These are phyloP conservation scores for Pipistrellus kuhlii DNA, from an alignment of 2,797 vertebrate species.

Conservation along the genomic window DNA sequence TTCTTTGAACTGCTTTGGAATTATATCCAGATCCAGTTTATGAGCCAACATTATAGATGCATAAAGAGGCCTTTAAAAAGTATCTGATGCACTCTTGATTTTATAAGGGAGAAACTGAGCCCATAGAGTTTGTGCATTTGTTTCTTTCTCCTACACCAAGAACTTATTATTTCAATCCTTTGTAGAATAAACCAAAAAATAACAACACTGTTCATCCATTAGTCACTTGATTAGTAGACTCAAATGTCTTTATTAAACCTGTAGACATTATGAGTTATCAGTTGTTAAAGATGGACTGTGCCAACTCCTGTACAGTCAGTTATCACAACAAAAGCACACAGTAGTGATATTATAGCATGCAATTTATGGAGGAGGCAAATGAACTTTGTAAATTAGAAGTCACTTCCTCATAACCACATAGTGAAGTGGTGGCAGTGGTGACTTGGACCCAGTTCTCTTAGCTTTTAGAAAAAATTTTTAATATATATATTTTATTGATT, in stretches of 20 bases:
- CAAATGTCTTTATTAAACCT: conserved; percentile 37
- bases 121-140: background rate
- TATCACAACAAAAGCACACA: conserved; percentile 24
- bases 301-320: background rate
- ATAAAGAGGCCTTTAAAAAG: conserved; percentile 36
- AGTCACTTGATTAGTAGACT: conserved; percentile 55
- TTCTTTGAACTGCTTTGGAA: conserved; percentile 71
- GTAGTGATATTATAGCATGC: background rate
- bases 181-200: conserved; percentile 51
- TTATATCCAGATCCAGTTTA: conserved; percentile 72
- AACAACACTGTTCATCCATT: background rate
- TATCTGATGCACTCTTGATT: conserved; percentile 21
- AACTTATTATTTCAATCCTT: conserved; percentile 43
- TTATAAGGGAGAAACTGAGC: conserved; percentile 51
- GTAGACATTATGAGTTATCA: background rate
- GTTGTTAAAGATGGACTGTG: conserved; percentile 35
- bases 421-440: background rate
- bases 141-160: background rate
- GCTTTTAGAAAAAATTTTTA: no score
- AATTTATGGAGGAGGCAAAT: background rate
- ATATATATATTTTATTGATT: no score
- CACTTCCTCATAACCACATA: background rate
- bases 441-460: background rate
- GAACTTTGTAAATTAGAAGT: background rate
- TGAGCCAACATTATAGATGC: conserved; percentile 56